Evolutionary conservation across 2,797 vertebrate genomes (phyloP), one percentile per base, ranked within the genome.

Genomic region (Chloroceryle amazona): DNA sequence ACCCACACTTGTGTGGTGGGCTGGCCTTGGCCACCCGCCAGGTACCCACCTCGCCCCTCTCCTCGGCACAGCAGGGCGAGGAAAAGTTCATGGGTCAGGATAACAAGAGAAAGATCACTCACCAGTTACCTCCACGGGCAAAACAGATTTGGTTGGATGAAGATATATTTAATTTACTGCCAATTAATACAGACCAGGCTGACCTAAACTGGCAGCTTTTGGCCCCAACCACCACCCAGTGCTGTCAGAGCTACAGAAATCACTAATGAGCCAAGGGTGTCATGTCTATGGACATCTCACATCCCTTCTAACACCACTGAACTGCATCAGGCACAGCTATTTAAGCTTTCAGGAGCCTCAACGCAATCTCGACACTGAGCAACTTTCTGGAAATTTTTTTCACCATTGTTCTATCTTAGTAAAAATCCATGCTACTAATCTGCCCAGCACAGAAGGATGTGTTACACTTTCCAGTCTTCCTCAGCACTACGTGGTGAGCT

Each of bases 251-350:
- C 46, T 39, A 46, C 65, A 78, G 44, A 22, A 58, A 16, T 60
- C 39, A 31, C 66, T 9, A 31, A 5, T 5, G 16, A 26, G 21
- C 29, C 41, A 35, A 60, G 37, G 20, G 25, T 51, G 58, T 39
- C 73, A 29, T 10, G 44, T 26, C 25, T 39, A 11, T 1, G 6
- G 28, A 7, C 44, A 26, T 18, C 55, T 31, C 41, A 1, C 1
- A 7, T 55, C 66, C 44, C 58, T 15, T 16, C 60, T 78, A 33
- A 33, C 2, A 3, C 31, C 5, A 4, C 41, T 10, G 6, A 42
- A 42, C 55, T 68, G 21, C 2, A 1, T 3, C 11, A 25, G 33
- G 20, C 41, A 21, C 3, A 60, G 49, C 13, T 42, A 1, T 6
- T 0, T 19, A 9, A 75, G 16, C 25, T 67, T 22, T 51, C 41